These are phyloP conservation scores for Pelochelys cantorii DNA, from an alignment of 2,797 vertebrate species.

Conservation along the genomic window DNA sequence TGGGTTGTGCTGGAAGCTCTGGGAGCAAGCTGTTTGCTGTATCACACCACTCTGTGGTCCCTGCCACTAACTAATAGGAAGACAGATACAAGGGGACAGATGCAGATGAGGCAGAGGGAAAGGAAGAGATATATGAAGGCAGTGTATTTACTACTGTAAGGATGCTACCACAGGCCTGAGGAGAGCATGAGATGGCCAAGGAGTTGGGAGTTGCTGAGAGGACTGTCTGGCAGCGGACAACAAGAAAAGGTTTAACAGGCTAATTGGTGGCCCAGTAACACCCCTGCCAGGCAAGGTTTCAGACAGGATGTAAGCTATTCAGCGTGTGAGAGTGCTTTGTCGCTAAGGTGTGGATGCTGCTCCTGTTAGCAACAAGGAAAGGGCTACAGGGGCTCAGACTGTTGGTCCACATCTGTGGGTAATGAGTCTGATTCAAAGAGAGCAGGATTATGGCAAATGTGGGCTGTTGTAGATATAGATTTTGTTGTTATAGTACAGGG, in stretches of 20 bases:
- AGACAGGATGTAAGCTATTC: background rate
- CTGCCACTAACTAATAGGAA: background rate
- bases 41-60: background rate
- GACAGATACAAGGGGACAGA: background rate
- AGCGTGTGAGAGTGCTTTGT: background rate
- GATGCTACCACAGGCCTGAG: no score
- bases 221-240: background rate
- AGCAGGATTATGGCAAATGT: background rate
- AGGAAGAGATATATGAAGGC: background rate
- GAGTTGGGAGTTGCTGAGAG: background rate
- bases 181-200: background rate
- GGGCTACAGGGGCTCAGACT: background rate
- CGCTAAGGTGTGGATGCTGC: background rate
- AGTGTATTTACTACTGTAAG: background rate
- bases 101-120: background rate
- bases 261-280: background rate
- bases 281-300: background rate
- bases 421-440: background rate
- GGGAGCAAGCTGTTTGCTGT: background rate
- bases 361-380: background rate
- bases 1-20: background rate
- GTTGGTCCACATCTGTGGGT: background rate
- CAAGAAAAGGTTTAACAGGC: background rate
- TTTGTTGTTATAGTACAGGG: no score
- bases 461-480: no score